phyloP scores from a whole-genome alignment of 2,113 vertebrate species.

The Nipponia nippon region DNA sequence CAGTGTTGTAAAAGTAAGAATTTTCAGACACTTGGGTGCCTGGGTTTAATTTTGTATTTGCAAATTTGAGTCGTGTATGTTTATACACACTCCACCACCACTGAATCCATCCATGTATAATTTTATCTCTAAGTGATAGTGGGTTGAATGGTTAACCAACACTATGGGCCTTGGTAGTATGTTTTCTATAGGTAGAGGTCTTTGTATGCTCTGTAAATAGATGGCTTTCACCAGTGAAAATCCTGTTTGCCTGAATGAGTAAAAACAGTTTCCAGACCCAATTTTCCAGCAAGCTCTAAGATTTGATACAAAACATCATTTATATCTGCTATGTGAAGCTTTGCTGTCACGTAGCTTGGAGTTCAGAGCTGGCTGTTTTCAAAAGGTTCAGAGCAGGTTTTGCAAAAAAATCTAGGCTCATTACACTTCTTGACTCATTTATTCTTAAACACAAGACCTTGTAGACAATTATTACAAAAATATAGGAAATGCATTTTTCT shows the following conservation, averaged over 20 bases:
- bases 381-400: not conserved
- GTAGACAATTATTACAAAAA: not conserved
- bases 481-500: not conserved
- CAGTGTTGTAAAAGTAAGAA: not conserved
- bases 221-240: not conserved
- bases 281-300: not conserved
- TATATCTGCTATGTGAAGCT: not conserved
- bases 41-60: not conserved
- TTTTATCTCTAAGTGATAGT: not conserved
- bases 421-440: not conserved
- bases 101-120: fast-evolving
- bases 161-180: not conserved
- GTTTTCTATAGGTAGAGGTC: not conserved
- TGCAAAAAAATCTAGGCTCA: not conserved
- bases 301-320: not conserved
- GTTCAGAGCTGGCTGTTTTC: not conserved
- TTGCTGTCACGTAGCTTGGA: not conserved
- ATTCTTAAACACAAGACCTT: not conserved
- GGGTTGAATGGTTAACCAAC: not conserved
- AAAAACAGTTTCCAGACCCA: not conserved
- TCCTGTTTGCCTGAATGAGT: not conserved
- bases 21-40: not conserved
- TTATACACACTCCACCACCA: fast-evolving
- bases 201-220: not conserved
- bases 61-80: not conserved